Conservation (phyloP, 2,888 invertebrate genomes). For the Scaptomyza polygonia region DNA sequence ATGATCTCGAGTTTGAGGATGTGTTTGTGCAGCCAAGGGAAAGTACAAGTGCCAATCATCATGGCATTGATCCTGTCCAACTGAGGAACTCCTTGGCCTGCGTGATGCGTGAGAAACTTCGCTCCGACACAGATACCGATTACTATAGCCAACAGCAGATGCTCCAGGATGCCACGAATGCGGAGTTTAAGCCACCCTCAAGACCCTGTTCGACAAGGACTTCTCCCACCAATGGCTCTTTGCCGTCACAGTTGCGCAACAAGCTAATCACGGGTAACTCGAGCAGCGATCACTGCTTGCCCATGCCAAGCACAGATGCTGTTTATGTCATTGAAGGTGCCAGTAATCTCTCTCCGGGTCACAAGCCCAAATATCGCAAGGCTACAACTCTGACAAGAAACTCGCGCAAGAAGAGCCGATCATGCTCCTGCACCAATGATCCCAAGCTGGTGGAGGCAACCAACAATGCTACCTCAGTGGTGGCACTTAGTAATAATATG, state of each 20-base stretch:
- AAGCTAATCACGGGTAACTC: slow-evolving; percentile 63
- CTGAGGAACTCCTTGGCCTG: slow-evolving; percentile 67
- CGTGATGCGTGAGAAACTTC: slow-evolving; percentile 77
- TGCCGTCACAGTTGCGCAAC: slow-evolving; percentile 54
- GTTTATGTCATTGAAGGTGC: slow-evolving; percentile 80
- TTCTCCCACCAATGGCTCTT: slow-evolving; percentile 57
- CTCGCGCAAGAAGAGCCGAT: slow-evolving; percentile 64
- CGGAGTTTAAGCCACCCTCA: slow-evolving; percentile 51
- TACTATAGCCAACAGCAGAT: slow-evolving; percentile 55
- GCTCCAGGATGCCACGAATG: slow-evolving; percentile 34
- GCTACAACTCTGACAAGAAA: slow-evolving; percentile 58
- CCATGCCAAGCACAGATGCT: slow-evolving; percentile 43
- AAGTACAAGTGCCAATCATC: slow-evolving; percentile 22
- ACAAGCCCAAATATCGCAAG: slow-evolving; percentile 81
- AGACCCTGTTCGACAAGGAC: slow-evolving; percentile 52
- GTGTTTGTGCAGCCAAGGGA: slow-evolving; percentile 74
- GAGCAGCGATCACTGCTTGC: slow-evolving; percentile 60
- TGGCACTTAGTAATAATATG: slow-evolving; percentile 44
- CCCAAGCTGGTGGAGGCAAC: slow-evolving; percentile 29
- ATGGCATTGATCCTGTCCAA: slow-evolving; percentile 65
- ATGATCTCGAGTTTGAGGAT: slow-evolving; percentile 76
- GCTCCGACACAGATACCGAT: slow-evolving; percentile 75
- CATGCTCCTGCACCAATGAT: slow-evolving; percentile 69
- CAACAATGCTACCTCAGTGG: not conserved
- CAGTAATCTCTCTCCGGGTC: slow-evolving; percentile 66